Evolutionary conservation across 2,113 vertebrate genomes (phyloP).

Genomic region (Jaculus jaculus): DNA sequence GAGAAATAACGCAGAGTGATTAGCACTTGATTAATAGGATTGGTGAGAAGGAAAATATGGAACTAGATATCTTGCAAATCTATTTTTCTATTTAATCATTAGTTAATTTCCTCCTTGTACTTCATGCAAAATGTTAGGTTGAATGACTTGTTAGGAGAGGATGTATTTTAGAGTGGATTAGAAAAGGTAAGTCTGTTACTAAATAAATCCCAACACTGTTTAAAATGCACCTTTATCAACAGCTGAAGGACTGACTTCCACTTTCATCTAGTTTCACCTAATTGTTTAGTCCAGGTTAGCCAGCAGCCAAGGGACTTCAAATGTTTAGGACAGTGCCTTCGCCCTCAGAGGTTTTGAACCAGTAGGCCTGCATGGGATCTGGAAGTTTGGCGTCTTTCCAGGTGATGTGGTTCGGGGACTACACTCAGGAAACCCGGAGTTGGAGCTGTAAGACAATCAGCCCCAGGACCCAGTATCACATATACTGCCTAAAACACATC

Average conservation of each 20-base stretch:
- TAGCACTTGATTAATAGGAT: background rate
- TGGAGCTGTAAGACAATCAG: background rate
- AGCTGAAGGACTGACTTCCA: background rate
- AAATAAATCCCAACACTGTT: background rate
- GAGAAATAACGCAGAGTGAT: background rate
- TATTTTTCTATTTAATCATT: background rate
- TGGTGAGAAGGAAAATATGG: background rate
- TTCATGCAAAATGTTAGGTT: background rate
- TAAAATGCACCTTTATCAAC: background rate
- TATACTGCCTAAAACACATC: background rate
- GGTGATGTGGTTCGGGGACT: background rate
- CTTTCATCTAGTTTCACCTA: background rate
- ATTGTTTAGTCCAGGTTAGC: background rate
- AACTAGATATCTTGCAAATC: background rate
- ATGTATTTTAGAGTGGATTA: background rate
- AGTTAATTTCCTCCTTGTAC: background rate
- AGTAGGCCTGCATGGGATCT: background rate
- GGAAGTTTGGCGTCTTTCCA: background rate
- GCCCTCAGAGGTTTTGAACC: background rate
- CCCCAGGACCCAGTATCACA: background rate
- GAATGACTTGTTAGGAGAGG: background rate
- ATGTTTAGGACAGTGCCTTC: background rate
- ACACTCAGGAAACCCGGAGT: background rate
- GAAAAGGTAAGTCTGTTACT: background rate
- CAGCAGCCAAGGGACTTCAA: background rate